phyloP scores from a whole-genome alignment of 2,797 vertebrate genomes.

The Strix occidentalis region DNA sequence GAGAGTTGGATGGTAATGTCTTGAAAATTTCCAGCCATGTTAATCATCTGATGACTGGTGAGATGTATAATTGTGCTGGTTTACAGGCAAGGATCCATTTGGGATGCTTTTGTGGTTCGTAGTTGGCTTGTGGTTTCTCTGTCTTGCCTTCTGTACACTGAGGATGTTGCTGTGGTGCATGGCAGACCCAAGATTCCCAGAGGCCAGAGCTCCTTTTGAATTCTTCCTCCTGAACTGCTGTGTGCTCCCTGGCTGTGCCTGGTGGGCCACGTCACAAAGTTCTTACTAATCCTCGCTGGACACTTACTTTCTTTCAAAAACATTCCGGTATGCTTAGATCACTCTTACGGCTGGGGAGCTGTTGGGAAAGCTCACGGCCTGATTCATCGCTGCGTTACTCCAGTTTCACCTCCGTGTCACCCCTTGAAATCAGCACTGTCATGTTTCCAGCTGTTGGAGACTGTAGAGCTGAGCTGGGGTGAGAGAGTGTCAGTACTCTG shows the following conservation, averaged over 20 bases:
- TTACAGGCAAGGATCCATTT: not conserved
- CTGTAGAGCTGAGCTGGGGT: not conserved
- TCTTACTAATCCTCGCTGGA: not conserved
- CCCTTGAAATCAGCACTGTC: not conserved
- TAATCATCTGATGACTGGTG: not conserved
- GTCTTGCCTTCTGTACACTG: not conserved
- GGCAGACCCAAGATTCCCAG: not conserved
- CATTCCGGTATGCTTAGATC: not conserved
- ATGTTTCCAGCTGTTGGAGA: not conserved
- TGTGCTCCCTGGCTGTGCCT: not conserved
- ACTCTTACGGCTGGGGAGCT: not conserved
- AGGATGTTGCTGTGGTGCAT: not conserved
- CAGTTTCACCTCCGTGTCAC: not conserved
- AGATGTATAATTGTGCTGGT: not conserved
- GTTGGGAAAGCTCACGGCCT: not conserved
- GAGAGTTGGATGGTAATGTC: not conserved
- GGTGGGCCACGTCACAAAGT: not conserved
- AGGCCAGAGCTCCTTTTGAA: not conserved
- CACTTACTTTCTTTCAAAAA: not conserved
- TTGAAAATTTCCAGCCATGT: not conserved
- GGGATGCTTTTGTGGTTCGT: not conserved
- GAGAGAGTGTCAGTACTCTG: not conserved
- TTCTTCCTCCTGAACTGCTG: not conserved
- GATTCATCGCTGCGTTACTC: not conserved
- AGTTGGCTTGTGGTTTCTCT: not conserved